These are phyloP conservation scores for Palloptera scutellata DNA, from an alignment of 2,888 invertebrate genomes.

Conservation along the genomic window DNA sequence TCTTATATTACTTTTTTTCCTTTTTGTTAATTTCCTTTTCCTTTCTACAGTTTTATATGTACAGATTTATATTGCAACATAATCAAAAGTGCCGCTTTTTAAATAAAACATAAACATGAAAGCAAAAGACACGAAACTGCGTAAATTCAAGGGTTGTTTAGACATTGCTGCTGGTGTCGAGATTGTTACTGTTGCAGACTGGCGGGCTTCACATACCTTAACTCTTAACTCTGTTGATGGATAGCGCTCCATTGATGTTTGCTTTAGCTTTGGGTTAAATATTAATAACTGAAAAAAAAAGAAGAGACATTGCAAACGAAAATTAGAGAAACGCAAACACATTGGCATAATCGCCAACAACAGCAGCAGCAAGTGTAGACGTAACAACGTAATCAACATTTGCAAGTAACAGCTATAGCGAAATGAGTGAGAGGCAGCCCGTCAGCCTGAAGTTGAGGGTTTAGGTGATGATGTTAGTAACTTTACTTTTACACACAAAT, in stretches of 20 bases:
- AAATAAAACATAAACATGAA: neutral
- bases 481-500: too few species aligned
- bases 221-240: neutral
- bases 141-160: constrained; percentile 24
- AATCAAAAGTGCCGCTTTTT: neutral
- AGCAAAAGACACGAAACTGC: constrained; percentile 3
- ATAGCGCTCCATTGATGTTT: constrained; percentile 15
- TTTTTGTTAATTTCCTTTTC: too few species aligned
- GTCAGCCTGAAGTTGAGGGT: too few species aligned
- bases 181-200: neutral
- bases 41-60: too few species aligned
- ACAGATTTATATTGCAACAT: neutral
- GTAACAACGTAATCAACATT: neutral
- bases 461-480: too few species aligned
- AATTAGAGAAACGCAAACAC: neutral
- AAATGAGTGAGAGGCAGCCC: too few species aligned
- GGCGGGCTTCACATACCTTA: too few species aligned
- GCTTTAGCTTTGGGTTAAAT: constrained; percentile 13
- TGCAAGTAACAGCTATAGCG: too few species aligned
- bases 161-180: neutral
- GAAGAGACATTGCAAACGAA: too few species aligned
- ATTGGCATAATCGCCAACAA: constrained; percentile 17
- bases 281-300: neutral
- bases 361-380: neutral
- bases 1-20: too few species aligned